Evolutionary conservation across 2,113 vertebrate genomes (phyloP), one percentile per base, ranked within the genome.

Genomic region (Myiozetetes cayanensis): DNA sequence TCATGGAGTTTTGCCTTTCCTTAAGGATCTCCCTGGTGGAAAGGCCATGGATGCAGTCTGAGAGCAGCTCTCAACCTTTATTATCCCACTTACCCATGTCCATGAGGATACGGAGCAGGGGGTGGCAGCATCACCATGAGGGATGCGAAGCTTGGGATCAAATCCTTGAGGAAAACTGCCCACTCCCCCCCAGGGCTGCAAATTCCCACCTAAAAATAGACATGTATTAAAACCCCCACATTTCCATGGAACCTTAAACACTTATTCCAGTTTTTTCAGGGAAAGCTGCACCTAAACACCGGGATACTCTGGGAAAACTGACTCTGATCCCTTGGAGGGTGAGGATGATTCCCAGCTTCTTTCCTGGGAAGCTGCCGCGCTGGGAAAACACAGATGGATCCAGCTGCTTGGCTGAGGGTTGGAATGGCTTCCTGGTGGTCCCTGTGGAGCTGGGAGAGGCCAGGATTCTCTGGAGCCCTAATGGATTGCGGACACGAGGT

Each of bases 381-480:
- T 5, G 15, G 61, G 61, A 59, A 39, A 28, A 19, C 46, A 52
- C n/a, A 35, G 63, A 43, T 22, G 41, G 62, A 65, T 31, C 39
- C 20, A 22, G 12, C 62, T 43, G 27, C 25, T 35, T 4, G 39
- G 39, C 9, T 10, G 11, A 14, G 30, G 39, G 24, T 22, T 0
- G 0, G 63, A 35, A 27, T 43, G 47, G 35, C 25, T 31, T 23
- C 1, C 0, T 35, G 25, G 9, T 33, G 71, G 21, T 62, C 55
- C 35, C 79, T 10, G 1, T 0, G 41, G 87, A 71, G 63, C 65
- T 0, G 2, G 52, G 66, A 88, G 35, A 88, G 21, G 50, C 6
- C 0, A 1, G 79, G 62, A 79, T 67, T 44, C 23, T 84, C 50
- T 2, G 0, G 78, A 87, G 78, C 62, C 0, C 0, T 53, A 63